A percentile compares a stretch with the other conserved stretches of the same genome.
phyloP scores from a whole-genome alignment of 2,113 vertebrate species.

The Suncus etruscus region DNA sequence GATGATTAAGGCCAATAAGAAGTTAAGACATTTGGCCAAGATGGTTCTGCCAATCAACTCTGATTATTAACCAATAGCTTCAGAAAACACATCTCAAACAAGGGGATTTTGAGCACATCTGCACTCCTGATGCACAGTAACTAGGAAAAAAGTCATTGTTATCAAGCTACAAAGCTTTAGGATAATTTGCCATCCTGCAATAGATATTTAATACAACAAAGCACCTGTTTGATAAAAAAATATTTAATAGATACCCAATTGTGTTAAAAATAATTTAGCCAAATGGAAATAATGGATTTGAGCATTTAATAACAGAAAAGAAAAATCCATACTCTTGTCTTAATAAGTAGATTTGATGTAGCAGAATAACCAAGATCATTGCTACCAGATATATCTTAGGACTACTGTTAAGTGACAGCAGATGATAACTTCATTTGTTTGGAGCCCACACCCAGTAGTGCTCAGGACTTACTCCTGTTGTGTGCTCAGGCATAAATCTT shows the following conservation, averaged over 20 bases:
- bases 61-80: not conserved
- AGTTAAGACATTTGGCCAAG: not conserved
- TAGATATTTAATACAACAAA: not conserved
- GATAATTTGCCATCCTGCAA: not conserved
- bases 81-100: too few species aligned
- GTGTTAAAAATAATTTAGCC: not conserved
- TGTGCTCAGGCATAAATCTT: too few species aligned
- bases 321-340: not conserved
- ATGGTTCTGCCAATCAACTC: not conserved
- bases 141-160: not conserved
- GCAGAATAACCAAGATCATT: conserved; percentile 17
- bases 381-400: not conserved
- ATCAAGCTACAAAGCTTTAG: not conserved
- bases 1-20: not conserved
- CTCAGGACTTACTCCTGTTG: too few species aligned
- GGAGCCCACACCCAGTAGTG: too few species aligned
- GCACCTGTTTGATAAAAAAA: not conserved
- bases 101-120: not conserved
- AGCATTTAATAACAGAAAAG: not conserved
- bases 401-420: not conserved
- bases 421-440: not conserved
- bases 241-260: not conserved
- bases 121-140: not conserved
- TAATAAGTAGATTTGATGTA: not conserved
- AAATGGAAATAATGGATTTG: not conserved